Base-by-base conservation (phyloP, 2,797 vertebrate genomes). In the Epinephelus coioides region DNA sequence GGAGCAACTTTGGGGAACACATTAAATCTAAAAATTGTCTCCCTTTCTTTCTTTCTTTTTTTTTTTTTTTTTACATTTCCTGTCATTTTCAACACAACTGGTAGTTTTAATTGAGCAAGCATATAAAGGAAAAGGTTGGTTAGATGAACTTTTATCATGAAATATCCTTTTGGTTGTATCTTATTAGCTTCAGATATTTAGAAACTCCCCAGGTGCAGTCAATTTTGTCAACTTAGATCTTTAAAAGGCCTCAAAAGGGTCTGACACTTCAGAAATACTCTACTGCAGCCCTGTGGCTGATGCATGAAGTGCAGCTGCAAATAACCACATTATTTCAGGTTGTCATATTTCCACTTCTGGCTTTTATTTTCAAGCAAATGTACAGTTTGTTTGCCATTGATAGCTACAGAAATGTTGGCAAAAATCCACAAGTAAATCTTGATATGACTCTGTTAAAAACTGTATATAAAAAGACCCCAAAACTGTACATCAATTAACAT, bases 331-430 rank as follows among this genome's bases (percentile, higher is more conserved):
- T 9, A 38, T 44, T 25, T 8, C 11, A 55, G 1, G 1, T 71
- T 56, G 34, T 34, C 34, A 34, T 59, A 57, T 78, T 79, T 86
- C 62, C 55, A 85, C 50, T 73, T 84, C 79, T 92, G 91, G 85
- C 83, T 95, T 97, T 97, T 97, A 96, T 96, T 97, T 95, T 92
- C 43, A 96, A 96, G 95, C 94, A 96, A 92, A 95, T 94, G 74
- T 92, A 94, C 91, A 92, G 87, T 89, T 43, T 86, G 79, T 88
- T 95, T 94, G 90, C 94, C 90, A 84, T 91, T 83, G 82, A 89
- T 84, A 86, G 91, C 95, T 96, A 95, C 90, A 86, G 90, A 95
- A 94, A 95, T 87, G 86, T 94, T 92, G 93, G 90, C 95, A 95
- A 93, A 88, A 91, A 90, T 91, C 86, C 92, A 94, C 92, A 95